phyloP scores from a whole-genome alignment of 35 echinoderm and acorn worm species.

The Acanthaster planci region DNA sequence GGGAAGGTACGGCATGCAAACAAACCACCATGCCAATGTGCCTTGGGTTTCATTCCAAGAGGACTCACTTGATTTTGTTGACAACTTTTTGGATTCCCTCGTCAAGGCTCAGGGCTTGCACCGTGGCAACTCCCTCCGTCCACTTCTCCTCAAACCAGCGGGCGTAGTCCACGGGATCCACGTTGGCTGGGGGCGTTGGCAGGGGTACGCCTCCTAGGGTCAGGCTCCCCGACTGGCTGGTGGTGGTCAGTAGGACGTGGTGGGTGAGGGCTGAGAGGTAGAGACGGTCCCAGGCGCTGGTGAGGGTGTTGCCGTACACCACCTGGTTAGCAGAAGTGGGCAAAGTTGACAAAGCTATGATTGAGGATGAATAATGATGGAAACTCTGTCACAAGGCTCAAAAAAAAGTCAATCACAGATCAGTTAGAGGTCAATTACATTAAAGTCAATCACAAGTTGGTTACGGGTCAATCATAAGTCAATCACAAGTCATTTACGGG shows the following conservation, averaged over 20 bases:
- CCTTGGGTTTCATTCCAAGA: too few species aligned
- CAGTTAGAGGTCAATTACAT: too few species aligned
- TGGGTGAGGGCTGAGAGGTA: conserved; percentile 65
- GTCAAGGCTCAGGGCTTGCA: conserved; percentile 54
- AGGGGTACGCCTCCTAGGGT: conserved; percentile 64
- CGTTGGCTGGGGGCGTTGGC: conserved; percentile 89
- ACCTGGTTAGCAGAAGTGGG: conserved; percentile 45
- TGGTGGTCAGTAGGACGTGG: conserved; percentile 65
- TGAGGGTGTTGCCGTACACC: conserved; percentile 84
- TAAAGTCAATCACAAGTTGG: too few species aligned
- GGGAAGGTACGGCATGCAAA: too few species aligned
- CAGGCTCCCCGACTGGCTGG: conserved; percentile 59
- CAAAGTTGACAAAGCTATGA: not conserved
- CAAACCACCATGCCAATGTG: too few species aligned
- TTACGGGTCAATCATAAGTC: too few species aligned
- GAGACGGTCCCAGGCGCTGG: conserved; percentile 66
- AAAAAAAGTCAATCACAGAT: too few species aligned
- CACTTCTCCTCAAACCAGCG: conserved; percentile 75
- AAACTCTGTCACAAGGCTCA: too few species aligned
- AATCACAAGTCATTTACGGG: too few species aligned
- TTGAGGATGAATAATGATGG: too few species aligned
- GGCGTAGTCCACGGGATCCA: conserved; percentile 73
- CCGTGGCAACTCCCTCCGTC: conserved; percentile 50
- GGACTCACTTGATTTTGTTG: conserved; percentile 71
- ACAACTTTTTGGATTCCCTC: conserved; percentile 54